A percentile compares a stretch with the other conserved stretches of the same genome.
These are phyloP conservation scores for Hapalemur alaotrensis DNA, from an alignment of 2,797 vertebrate genomes.

Conservation along the genomic window DNA sequence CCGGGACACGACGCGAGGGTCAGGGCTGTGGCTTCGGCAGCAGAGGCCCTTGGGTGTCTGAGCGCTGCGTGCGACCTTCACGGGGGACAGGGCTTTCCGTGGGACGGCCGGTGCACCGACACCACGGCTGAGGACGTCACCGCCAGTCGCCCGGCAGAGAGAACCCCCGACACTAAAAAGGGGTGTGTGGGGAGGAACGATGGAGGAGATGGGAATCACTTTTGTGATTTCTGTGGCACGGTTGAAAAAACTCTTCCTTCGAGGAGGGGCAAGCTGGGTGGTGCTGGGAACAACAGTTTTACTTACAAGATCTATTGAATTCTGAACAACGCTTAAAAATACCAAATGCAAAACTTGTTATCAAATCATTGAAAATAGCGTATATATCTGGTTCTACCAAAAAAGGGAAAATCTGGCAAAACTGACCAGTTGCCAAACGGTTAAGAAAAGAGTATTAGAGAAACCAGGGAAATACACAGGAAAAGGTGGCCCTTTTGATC, in stretches of 20 bases:
- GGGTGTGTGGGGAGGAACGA: neutral
- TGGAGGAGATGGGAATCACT: neutral
- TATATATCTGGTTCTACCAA: constrained; percentile 78
- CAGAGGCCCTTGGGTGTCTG: neutral
- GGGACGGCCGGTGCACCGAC: too few relatives aligned
- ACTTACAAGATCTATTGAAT: constrained; percentile 66
- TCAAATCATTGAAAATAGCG: constrained; percentile 80
- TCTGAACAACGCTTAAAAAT: constrained; percentile 72
- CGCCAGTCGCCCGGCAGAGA: neutral
- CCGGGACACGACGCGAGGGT: neutral
- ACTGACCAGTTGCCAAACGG: constrained; percentile 81
- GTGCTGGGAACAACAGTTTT: neutral
- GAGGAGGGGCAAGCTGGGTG: neutral
- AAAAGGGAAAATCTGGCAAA: constrained; percentile 76
- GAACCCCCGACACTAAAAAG: neutral
- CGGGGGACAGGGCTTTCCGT: neutral
- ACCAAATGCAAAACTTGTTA: constrained; percentile 81
- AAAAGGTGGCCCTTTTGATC: constrained; percentile 51
- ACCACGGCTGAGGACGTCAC: neutral
- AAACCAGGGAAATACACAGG: constrained; percentile 72
- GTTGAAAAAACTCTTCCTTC: neutral
- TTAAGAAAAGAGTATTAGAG: constrained; percentile 79
- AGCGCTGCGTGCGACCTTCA: accelerated
- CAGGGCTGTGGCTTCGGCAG: neutral
- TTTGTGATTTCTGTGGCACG: neutral